phyloP scores from a whole-genome alignment of 2,888 invertebrate species.

The Plagodis pulveraria region DNA sequence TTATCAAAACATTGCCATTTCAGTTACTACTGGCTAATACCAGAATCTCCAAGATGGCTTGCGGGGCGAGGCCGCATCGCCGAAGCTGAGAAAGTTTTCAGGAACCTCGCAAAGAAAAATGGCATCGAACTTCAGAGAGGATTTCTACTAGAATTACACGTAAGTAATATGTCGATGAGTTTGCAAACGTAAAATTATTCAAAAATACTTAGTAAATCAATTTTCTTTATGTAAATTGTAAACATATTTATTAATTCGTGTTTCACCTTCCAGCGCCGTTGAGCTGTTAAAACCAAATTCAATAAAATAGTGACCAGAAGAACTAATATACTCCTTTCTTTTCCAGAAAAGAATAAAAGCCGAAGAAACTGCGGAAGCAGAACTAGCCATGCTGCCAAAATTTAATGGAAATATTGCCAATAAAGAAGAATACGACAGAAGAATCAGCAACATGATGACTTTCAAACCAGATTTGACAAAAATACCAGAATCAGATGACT shows the following conservation, averaged over 20 bases:
- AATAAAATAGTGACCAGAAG: no score
- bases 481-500: constrained; percentile 54
- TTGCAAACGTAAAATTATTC: no score
- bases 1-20: no score
- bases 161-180: constrained; percentile 49
- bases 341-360: constrained; percentile 72
- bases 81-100: constrained; percentile 87
- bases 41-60: constrained; percentile 89
- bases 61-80: constrained; percentile 87
- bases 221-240: no score
- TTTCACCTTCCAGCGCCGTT: no score
- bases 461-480: constrained; percentile 65
- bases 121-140: constrained; percentile 83
- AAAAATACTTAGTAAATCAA: no score
- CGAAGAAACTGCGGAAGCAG: constrained; percentile 53
- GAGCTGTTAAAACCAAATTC: no score
- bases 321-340: neutral
- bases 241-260: no score
- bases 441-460: constrained; percentile 71
- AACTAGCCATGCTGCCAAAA: constrained; percentile 54
- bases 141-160: constrained; percentile 86
- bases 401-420: constrained; percentile 59
- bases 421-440: constrained; percentile 58
- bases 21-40: constrained; percentile 88
- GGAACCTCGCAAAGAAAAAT: constrained; percentile 86